Evolutionary conservation across 2,888 invertebrate genomes (phyloP).

Genomic region (Dryocosmus kuriphilus): DNA sequence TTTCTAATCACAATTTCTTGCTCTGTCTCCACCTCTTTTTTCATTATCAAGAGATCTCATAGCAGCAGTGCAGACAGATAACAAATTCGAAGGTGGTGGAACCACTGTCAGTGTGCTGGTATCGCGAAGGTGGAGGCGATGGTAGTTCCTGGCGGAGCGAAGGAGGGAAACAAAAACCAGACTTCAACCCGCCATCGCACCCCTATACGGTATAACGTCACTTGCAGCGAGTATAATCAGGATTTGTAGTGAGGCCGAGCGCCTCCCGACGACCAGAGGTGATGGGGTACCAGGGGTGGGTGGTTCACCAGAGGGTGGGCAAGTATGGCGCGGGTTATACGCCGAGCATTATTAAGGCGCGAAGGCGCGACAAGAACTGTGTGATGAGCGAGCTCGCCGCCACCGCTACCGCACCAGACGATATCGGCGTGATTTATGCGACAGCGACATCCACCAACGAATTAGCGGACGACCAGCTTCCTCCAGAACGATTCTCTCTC

Average conservation of each 20-base stretch:
- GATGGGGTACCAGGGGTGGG: slow-evolving; percentile 51
- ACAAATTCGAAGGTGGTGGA: slow-evolving; percentile 9
- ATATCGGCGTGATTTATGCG: slow-evolving; percentile 77
- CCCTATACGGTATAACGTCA: slow-evolving; percentile 76
- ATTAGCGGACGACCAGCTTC: slow-evolving; percentile 49
- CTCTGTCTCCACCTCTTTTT: slow-evolving; percentile 6
- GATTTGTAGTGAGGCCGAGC: slow-evolving; percentile 77
- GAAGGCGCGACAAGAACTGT: slow-evolving; percentile 77
- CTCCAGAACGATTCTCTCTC: slow-evolving; percentile 14
- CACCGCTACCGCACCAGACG: slow-evolving; percentile 74
- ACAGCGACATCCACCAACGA: slow-evolving; percentile 72
- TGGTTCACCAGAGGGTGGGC: slow-evolving; percentile 58
- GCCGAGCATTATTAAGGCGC: slow-evolving; percentile 75
- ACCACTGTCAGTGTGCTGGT: slow-evolving; percentile 40
- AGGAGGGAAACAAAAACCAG: slow-evolving; percentile 76
- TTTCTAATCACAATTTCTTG: not conserved
- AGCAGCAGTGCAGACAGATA: not conserved
- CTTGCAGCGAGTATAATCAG: slow-evolving; percentile 78
- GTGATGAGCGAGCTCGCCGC: slow-evolving; percentile 75
- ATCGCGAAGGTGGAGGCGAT: slow-evolving; percentile 44
- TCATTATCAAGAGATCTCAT: slow-evolving; percentile 19
- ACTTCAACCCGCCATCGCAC: slow-evolving; percentile 73
- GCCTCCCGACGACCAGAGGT: slow-evolving; percentile 52
- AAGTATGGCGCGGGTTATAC: slow-evolving; percentile 65
- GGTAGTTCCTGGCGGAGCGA: slow-evolving; percentile 43